A percentile compares a stretch with the other conserved stretches of the same genome.
These are phyloP conservation scores for Phylloscopus trochilus DNA, from an alignment of 2,113 vertebrate species.

Conservation along the genomic window DNA sequence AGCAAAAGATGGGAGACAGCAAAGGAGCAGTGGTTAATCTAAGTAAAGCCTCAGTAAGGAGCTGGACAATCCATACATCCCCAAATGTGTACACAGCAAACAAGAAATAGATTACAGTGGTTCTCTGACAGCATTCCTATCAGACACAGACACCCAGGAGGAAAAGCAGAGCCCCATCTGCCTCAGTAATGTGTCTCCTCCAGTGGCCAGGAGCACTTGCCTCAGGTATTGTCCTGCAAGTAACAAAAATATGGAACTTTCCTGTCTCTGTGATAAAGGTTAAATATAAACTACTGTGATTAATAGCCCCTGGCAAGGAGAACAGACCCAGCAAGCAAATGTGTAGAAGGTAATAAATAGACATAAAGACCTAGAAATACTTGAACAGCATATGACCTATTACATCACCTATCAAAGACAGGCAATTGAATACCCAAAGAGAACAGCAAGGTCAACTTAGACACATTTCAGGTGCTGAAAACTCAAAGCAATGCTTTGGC, in stretches of 20 bases:
- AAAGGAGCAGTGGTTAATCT: not conserved
- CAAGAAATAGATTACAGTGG: not conserved
- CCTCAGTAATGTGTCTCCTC: not conserved
- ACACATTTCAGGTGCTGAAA: not conserved
- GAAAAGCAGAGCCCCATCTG: not conserved
- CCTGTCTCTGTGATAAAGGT: not conserved
- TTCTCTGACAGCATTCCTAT: not conserved
- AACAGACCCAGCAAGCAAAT: not conserved
- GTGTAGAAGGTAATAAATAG: not conserved
- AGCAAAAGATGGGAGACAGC: not conserved
- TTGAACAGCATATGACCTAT: not conserved
- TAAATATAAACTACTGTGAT: not conserved
- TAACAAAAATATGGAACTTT: not conserved
- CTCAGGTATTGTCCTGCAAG: not conserved
- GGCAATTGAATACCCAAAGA: not conserved
- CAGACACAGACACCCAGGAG: not conserved
- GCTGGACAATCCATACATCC: not conserved
- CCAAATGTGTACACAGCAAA: not conserved
- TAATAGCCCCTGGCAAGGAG: not conserved
- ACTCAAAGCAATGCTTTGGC: not conserved
- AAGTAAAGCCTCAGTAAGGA: not conserved
- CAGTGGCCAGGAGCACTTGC: not conserved
- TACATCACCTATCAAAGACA: not conserved
- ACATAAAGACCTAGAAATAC: not conserved
- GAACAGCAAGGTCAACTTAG: not conserved